Evolutionary conservation across 1,140 invertebrate species (phyloP), one percentile per base, ranked within the genome.

Genomic region (Gonatopus flavifemur): DNA sequence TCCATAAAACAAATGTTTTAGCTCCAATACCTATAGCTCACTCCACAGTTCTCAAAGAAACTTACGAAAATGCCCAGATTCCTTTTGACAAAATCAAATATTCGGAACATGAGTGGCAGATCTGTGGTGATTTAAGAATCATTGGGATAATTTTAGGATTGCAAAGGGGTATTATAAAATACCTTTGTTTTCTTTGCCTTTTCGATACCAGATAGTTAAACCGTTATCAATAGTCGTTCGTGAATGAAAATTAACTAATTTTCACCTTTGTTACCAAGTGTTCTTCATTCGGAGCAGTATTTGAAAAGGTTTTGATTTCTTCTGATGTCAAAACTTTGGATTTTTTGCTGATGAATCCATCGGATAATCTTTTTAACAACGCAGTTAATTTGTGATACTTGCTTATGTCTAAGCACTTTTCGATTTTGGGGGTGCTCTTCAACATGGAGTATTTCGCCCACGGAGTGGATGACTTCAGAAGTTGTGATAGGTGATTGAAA

Each of bases 1-100:
- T 76, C 13, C 64, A 77, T 43, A 76, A 71, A 52, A 66, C 52
- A n/a, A 78, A 78, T 44, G 52, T 59, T 57, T 62, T 57, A 56
- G 57, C 49, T 12, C 59, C 50, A 5, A 58, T 69, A 35, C 67
- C 62, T 31, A 53, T 69, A 45, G 64, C 59, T 37, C 62, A 69
- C 55, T 64, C 56, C 13, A 57, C 57, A 19, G 50, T 60, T 22
- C 39, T 72, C 7, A 72, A 74, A 63, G 67, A 74, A 60, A 44
- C 58, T 46, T 74, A 72, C 51, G 22, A 55, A 21, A 70, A 57
- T 21, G 38, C 72, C 20, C 28, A 35, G 46, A 16, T 53, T 32
- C 33, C 69, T 32, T 37, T 72, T 12, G 10, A 66, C 10, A 63
- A 55, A 61, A 59, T 74, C 7, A 66, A 69, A n/a, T 72, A 72